Evolutionary conservation across 2,797 vertebrate genomes (phyloP), one percentile per base, ranked within the genome.

Genomic region (Premnoplex brunnescens): DNA sequence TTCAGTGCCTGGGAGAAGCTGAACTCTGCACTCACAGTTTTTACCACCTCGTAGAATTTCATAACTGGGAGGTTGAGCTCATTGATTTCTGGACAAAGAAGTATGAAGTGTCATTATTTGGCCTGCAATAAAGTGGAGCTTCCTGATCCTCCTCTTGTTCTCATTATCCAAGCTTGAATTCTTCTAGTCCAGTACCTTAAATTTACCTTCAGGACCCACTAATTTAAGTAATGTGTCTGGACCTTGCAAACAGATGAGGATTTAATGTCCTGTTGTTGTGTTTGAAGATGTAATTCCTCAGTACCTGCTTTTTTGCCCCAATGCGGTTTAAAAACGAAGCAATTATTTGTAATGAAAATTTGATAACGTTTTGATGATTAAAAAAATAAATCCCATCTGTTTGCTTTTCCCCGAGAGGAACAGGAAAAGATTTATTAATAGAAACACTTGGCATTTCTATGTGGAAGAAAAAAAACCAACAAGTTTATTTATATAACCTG

Each of bases 361-460:
- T 30, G 7, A 52, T 89, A 94, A 88, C 3, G 1, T 88, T 92
- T 80, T 72, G 77, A 81, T 51, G 68, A 59, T 85, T 63, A 37
- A 74, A 85, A 96, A 85, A 92, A 94, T 37, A 88, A 92, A 95
- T 89, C 58, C 86, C 81, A 91, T 93, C 87, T 94, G 93, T 55
- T 89, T 85, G 82, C 43, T 88, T 91, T 71, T 62, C 89, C 87
- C 78, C 85, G 39, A 39, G 72, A 80, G 62, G 66, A 93, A 79
- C 10, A 28, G 13, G 16, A 39, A 64, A 83, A 78, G 52, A 72
- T 72, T 41, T 58, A 93, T 96, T 85, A 95, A 93, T 92, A 94
- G 75, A 75, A 95, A 85, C 54, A n/a, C 27, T 63, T 88, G 87
- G 16, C 60, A 72, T 85, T 91, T 93, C 54, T 68, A 8, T 36